Conservation (phyloP, 2,113 vertebrate genomes). For the Bolborhynchus lineola region DNA sequence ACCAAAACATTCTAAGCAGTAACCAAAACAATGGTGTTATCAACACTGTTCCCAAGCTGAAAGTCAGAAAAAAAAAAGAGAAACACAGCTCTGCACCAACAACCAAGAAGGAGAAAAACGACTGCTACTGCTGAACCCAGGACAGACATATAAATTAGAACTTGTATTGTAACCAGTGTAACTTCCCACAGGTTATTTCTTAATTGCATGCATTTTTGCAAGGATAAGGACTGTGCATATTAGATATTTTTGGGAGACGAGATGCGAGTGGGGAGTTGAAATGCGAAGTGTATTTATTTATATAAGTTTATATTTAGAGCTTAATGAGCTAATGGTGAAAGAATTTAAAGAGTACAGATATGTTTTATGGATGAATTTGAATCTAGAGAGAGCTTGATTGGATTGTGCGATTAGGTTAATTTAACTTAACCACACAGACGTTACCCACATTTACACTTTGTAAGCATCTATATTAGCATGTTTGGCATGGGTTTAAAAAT, state of each 20-base stretch:
- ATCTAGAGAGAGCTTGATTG: background rate
- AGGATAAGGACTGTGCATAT: background rate
- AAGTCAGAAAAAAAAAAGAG: no score
- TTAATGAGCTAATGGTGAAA: background rate
- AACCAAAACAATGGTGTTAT: no score
- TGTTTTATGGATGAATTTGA: background rate
- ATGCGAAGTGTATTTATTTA: background rate
- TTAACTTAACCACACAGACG: background rate
- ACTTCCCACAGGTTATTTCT: background rate
- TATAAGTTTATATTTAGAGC: background rate
- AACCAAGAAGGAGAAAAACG: no score
- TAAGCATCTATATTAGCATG: background rate
- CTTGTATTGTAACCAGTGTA: background rate
- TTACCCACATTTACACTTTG: background rate
- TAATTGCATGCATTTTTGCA: background rate
- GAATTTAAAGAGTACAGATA: background rate
- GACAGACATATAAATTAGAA: background rate
- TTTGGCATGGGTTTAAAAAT: background rate
- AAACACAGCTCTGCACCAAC: no score
- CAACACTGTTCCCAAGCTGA: no score
- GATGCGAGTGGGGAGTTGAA: background rate
- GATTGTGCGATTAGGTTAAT: background rate
- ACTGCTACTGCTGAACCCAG: no score
- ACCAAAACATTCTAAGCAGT: no score
- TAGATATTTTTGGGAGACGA: background rate